Conservation (phyloP, 2,113 vertebrate genomes). For the Accipiter cooperii region DNA sequence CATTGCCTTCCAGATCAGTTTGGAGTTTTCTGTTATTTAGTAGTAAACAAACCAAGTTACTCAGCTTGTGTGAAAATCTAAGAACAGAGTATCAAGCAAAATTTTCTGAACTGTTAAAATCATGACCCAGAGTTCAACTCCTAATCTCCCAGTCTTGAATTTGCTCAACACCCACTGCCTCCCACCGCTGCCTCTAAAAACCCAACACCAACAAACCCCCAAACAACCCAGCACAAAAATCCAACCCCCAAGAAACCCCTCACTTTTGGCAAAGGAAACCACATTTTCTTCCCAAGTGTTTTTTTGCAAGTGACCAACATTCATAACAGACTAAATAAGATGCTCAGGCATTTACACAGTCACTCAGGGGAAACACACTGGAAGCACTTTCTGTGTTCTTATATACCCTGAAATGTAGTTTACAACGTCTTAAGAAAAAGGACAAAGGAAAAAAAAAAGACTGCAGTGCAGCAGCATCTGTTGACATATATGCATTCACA, state of each 20-base stretch:
- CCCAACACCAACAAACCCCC: neutral
- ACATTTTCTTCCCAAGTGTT: neutral
- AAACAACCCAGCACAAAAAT: neutral
- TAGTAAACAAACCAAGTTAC: neutral
- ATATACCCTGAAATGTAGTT: neutral
- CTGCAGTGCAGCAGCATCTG: neutral
- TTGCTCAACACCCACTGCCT: neutral
- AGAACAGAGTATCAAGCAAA: neutral
- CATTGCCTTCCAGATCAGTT: neutral
- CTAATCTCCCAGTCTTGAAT: neutral
- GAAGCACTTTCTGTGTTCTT: neutral
- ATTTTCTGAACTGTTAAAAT: neutral
- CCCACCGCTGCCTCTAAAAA: neutral
- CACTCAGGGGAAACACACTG: neutral
- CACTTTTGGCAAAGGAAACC: neutral
- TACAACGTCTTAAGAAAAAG: neutral
- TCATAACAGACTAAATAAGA: neutral
- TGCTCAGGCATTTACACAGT: neutral
- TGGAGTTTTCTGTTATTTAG: neutral
- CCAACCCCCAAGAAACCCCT: neutral
- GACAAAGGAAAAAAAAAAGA: neutral
- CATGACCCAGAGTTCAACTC: neutral
- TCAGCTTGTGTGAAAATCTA: neutral
- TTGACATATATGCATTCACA: neutral
- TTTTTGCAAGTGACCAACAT: neutral